Evolutionary conservation across 2,797 vertebrate species (phyloP), one percentile per base, ranked within the genome.

Genomic region (Podargus strigoides): DNA sequence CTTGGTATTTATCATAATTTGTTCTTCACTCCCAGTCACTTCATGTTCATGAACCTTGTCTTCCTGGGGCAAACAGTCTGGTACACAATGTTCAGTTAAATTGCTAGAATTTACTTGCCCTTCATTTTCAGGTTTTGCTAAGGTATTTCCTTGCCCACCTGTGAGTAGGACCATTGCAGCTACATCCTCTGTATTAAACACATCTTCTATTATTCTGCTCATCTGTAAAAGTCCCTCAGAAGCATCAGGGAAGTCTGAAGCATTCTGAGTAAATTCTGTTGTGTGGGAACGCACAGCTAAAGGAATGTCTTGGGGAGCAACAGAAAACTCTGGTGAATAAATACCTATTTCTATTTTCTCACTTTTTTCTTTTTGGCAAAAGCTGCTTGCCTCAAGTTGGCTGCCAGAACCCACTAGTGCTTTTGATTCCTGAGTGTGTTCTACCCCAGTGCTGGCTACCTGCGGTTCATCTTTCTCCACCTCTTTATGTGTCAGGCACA

Each of bases 51-150:
- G 63, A 85, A 56, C 16, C 22, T 93, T 72, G 46, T 78, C 91
- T 85, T 97, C 89, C 82, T 87, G 83, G 39, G 92, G 55, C 27
- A 94, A 79, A 85, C 6, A 92, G 42, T 82, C 84, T 49, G 83
- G 42, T 72, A 46, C 27, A 75, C 26, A 62, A 18, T 10, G n/a
- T 41, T 96, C 70, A 41, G 24, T 62, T 87, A 90, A 72, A 90
- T 30, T 58, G 37, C 58, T 86, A 62, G 50, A 64, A 81, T 68
- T 53, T 30, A 42, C 37, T 32, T 67, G 50, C 56, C 21, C 39
- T 59, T 81, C 84, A 37, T 85, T 52, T 32, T 64, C 44, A 44
- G 30, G 41, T 76, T 94, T 69, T 69, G 78, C 76, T 90, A 72
- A 82, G 88, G 21, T 63, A 42, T 42, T 92, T 63, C 69, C 72